A percentile compares a stretch with the other conserved stretches of the same genome.
Conservation (phyloP, 2,888 invertebrate species). For the Smittia sp. region DNA sequence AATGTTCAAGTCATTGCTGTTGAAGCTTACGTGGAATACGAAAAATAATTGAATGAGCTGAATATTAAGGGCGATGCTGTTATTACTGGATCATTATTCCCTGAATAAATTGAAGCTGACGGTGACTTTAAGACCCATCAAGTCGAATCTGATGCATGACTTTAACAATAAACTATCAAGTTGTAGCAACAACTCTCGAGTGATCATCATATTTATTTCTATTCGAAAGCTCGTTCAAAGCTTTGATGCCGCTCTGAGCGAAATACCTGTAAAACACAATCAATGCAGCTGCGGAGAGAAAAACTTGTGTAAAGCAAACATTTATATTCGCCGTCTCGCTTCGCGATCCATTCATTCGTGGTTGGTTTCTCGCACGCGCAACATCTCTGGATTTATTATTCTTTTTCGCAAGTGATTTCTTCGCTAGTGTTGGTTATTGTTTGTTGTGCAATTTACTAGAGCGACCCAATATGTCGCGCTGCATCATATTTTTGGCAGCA, state of each 20-base stretch:
- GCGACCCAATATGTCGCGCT: constrained; percentile 41
- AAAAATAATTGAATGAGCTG: no score
- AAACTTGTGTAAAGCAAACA: no score
- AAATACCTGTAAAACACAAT: background rate
- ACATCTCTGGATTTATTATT: background rate
- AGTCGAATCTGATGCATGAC: no score
- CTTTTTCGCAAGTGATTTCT: constrained; percentile 26
- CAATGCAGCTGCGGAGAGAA: constrained; percentile 1
- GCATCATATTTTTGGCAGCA: constrained; percentile 20
- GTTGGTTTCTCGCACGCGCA: background rate
- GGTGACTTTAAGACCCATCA: no score
- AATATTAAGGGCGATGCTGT: no score
- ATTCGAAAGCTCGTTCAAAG: background rate
- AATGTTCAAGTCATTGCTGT: no score
- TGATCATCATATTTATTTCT: no score
- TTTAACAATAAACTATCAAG: no score
- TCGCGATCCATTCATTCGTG: background rate
- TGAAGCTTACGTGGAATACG: no score
- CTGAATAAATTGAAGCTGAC: no score
- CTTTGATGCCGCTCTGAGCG: background rate
- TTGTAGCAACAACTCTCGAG: no score
- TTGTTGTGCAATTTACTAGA: constrained; percentile 37
- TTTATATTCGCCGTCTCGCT: constrained; percentile 5
- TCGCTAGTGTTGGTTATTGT: constrained; percentile 37
- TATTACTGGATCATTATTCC: no score